Evolutionary conservation across 2,797 vertebrate species (phyloP).

Genomic region (Sitta carolinensis): DNA sequence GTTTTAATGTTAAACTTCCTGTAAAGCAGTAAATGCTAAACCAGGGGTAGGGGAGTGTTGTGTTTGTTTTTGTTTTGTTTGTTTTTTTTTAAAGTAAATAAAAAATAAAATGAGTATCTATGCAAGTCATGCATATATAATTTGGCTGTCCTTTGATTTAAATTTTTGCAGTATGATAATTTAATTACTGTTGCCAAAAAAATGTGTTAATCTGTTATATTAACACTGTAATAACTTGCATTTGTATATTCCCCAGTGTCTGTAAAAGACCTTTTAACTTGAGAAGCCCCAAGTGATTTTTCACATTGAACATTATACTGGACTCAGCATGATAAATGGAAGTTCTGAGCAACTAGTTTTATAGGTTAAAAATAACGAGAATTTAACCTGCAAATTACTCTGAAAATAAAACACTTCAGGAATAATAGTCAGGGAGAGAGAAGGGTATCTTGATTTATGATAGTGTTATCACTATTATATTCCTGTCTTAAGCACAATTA

Average conservation of each 20-base stretch:
- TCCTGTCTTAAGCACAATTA: neutral
- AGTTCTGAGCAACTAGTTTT: neutral
- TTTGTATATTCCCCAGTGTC: neutral
- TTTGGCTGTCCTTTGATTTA: neutral
- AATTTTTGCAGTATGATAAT: neutral
- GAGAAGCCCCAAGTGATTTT: neutral
- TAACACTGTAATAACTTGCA: neutral
- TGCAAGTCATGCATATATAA: neutral
- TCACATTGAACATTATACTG: neutral
- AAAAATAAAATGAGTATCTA: neutral
- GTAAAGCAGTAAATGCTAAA: neutral
- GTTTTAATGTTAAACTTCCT: neutral
- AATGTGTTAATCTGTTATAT: neutral
- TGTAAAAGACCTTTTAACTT: neutral
- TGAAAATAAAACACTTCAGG: neutral
- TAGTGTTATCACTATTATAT: neutral
- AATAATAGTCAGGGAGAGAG: neutral
- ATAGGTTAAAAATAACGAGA: neutral
- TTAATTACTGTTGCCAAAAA: neutral
- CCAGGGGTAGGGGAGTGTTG: fast-evolving
- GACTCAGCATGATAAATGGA: neutral
- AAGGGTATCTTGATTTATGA: neutral
- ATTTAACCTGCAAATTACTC: neutral
- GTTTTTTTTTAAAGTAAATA: neutral
- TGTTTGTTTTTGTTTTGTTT: neutral